Percentiles rank a stretch among this genome's conserved stretches.
These are phyloP conservation scores for Cyclura pinguis DNA, from an alignment of 2,797 vertebrate genomes.

Conservation along the genomic window DNA sequence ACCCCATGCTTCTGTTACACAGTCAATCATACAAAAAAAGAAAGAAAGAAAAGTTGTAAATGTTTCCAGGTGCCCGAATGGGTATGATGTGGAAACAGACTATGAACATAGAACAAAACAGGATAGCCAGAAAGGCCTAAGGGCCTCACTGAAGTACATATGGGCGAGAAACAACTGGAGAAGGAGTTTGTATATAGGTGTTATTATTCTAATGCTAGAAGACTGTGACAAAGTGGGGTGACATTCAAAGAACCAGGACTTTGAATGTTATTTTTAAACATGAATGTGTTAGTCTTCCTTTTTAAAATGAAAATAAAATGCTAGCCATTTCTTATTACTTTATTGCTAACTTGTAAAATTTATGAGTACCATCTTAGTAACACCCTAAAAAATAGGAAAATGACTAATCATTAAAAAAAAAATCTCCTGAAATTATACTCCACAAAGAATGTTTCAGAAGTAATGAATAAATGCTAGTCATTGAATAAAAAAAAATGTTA, in stretches of 20 bases:
- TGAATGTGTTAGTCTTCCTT: not conserved
- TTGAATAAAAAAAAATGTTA: not conserved
- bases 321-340: not conserved
- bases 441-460: too few species aligned
- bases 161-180: not conserved
- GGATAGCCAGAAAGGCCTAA: not conserved
- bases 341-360: not conserved
- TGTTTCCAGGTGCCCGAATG: not conserved
- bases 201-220: not conserved
- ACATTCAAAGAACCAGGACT: not conserved
- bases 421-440: not conserved
- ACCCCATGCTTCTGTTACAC: not conserved
- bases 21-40: too few species aligned
- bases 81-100: not conserved
- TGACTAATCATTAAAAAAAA: not conserved
- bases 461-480: not conserved
- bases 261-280: not conserved
- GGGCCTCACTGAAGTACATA: not conserved
- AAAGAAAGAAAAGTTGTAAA: not conserved
- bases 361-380: not conserved
- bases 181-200: not conserved
- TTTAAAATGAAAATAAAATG: not conserved
- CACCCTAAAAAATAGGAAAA: not conserved
- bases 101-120: not conserved
- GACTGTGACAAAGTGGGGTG: not conserved